Conservation (phyloP, 2,113 vertebrate species). For the Hiodon alosoides region DNA sequence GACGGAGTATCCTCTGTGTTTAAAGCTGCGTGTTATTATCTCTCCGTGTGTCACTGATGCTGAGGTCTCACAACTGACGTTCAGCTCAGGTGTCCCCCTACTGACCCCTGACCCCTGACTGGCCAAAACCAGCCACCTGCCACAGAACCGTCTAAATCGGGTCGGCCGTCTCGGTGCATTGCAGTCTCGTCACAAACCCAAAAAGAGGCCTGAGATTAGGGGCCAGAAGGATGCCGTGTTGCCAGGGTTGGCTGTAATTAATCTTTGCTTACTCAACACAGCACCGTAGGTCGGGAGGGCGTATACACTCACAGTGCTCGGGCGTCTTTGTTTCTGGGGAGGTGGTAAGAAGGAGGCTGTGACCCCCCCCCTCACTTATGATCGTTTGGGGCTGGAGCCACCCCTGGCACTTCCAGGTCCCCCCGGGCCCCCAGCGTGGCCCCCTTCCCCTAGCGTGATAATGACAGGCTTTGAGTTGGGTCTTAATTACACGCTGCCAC, state of each 20-base stretch:
- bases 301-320: neutral
- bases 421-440: neutral
- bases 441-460: slow-evolving; percentile 21
- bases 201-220: neutral
- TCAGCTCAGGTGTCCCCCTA: too few relatives aligned
- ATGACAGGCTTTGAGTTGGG: slow-evolving; percentile 26
- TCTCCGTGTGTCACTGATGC: too few relatives aligned
- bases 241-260: neutral
- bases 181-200: too few relatives aligned
- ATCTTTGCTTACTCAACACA: neutral
- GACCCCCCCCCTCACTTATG: neutral
- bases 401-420: slow-evolving; percentile 19
- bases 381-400: slow-evolving; percentile 3
- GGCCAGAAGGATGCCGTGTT: neutral
- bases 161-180: too few relatives aligned
- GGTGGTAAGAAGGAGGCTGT: neutral
- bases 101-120: too few relatives aligned
- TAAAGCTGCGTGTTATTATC: too few relatives aligned
- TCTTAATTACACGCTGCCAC: slow-evolving; percentile 29
- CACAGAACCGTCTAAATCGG: too few relatives aligned
- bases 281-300: neutral
- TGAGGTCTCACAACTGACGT: too few relatives aligned
- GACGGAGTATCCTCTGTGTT: too few relatives aligned
- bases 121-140: too few relatives aligned
- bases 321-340: slow-evolving; percentile 1